Evolutionary conservation across 2,888 invertebrate species (phyloP), one percentile per base, ranked within the genome.

Genomic region (Catocala nupta): DNA sequence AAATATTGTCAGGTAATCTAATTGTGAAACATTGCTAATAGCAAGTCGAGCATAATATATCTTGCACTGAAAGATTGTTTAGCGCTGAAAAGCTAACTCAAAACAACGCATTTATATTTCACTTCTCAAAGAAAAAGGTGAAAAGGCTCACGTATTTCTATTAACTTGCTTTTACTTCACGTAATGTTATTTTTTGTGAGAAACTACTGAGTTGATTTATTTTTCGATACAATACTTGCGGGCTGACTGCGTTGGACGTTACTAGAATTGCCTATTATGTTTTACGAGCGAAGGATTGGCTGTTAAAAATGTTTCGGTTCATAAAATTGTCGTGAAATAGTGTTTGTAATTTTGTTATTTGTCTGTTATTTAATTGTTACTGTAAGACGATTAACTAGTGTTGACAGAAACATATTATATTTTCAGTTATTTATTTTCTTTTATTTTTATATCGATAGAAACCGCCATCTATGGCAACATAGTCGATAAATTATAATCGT

Each of bases 61-160:
- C 9, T 39, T 25, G 25, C 36, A 39, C 9, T 39, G 6, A 39
- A 39, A 7, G 4, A 39, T 39, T 39, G 9, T 39, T 39, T 39
- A 39, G 8, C 36, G 9, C 36, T 50, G n/a, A 34, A 50, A 50
- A 34, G 33, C 59, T 47, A 33, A 54, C 49, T 52, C 45, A 34
- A 57, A 65, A 63, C 36, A 39, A 48, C 9, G 11, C 5, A 39
- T 68, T 64, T 66, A 53, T 61, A 68, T 55, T 62, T 36, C 34
- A 39, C 39, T 42, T 58, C 60, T 57, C 56, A 63, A 74, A 70
- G 54, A 59, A 65, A 66, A 66, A 68, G 60, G 65, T 69, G 72
- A 69, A 77, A 72, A 70, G 70, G 54, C 65, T 58, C 73, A 71
- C 73, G 68, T 73, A 75, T 75, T 73, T 71, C 69, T 70, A 59